Evolutionary conservation across 2,888 invertebrate genomes (phyloP).

Genomic region (Osmoderma eremita): DNA sequence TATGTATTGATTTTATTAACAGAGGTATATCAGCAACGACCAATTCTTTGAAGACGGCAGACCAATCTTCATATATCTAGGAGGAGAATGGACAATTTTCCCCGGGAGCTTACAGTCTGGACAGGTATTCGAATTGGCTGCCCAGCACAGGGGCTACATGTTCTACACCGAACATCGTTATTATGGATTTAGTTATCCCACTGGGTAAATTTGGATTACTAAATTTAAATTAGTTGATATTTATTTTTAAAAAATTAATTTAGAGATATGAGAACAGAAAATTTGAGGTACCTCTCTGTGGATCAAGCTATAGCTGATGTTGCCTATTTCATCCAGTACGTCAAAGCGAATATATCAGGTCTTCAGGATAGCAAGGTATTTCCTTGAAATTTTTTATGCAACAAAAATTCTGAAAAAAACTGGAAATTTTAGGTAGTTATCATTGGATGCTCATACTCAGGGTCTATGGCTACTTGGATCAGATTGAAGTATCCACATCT

Average conservation of each 20-base stretch:
- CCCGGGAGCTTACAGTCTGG: constrained; percentile 69
- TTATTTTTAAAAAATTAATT: constrained; percentile 2
- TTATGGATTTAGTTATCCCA: constrained; percentile 80
- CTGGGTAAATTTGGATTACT: constrained; percentile 66
- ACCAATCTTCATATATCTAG: constrained; percentile 74
- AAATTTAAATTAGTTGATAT: not conserved
- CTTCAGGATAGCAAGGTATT: constrained; percentile 41
- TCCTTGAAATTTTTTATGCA: not conserved
- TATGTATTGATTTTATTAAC: constrained; percentile 39
- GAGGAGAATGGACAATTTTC: constrained; percentile 79
- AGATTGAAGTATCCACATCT: constrained; percentile 50
- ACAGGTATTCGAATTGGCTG: constrained; percentile 71
- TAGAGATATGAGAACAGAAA: constrained; percentile 66
- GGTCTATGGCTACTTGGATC: constrained; percentile 50
- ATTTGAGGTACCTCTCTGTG: constrained; percentile 70
- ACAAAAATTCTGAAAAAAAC: not conserved
- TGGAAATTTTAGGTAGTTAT: constrained; percentile 45
- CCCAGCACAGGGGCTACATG: constrained; percentile 69
- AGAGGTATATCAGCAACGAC: constrained; percentile 68
- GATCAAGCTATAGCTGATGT: constrained; percentile 75
- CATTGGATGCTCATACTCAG: constrained; percentile 52
- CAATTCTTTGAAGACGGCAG: constrained; percentile 64
- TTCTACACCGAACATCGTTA: constrained; percentile 85
- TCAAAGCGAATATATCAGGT: constrained; percentile 46
- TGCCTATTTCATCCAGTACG: constrained; percentile 70